Evolutionary conservation across 2,113 vertebrate genomes (phyloP).

Genomic region (Ranitomeya variabilis): DNA sequence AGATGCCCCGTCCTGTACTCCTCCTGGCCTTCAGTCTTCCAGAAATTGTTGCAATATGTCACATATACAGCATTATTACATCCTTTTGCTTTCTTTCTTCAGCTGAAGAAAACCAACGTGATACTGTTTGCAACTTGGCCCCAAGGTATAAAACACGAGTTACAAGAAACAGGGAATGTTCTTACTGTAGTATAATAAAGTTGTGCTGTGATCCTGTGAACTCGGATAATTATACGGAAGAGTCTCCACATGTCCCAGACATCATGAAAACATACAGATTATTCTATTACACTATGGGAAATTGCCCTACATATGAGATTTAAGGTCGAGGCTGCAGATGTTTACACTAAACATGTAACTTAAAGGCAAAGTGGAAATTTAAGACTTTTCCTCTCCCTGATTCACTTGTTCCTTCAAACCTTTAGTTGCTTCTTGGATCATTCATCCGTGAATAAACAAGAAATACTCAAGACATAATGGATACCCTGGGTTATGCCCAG

Average conservation of each 20-base stretch:
- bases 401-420: no score
- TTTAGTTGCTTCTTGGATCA: no score
- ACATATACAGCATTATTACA: background rate
- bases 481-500: no score
- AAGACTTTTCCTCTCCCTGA: no score
- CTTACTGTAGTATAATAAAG: background rate
- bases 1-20: no score
- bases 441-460: no score
- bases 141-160: background rate
- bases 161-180: background rate
- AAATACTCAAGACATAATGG: no score
- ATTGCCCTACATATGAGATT: slow-evolving; percentile 62
- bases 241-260: slow-evolving; percentile 65
- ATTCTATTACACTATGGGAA: slow-evolving; percentile 62
- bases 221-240: slow-evolving; percentile 58
- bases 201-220: background rate
- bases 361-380: slow-evolving; percentile 43
- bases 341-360: slow-evolving; percentile 62
- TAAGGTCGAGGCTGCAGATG: slow-evolving; percentile 67
- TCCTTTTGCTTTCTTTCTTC: background rate
- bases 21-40: background rate
- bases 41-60: background rate
- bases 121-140: background rate
- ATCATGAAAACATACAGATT: slow-evolving; percentile 62
- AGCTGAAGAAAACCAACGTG: background rate